These are phyloP conservation scores for Enteromius unitaeniatus DNA, from an alignment of 2,797 vertebrate species.

Conservation along the genomic window DNA sequence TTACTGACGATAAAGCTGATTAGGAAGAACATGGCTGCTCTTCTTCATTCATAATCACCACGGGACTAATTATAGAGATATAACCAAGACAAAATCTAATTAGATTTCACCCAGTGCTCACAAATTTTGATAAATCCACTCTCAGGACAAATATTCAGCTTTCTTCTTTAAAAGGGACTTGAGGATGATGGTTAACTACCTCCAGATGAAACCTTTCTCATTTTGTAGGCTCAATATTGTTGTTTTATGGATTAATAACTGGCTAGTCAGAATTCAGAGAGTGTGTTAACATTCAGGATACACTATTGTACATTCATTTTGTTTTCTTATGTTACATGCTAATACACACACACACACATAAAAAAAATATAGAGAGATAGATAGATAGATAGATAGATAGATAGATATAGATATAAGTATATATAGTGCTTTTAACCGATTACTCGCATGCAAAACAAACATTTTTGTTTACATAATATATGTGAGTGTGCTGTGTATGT, in stretches of 20 bases:
- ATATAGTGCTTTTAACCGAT: too few species aligned
- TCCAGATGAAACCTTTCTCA: background rate
- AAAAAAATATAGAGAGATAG: too few species aligned
- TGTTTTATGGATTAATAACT: background rate
- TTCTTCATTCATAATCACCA: slow-evolving; percentile 48
- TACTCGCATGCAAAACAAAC: too few species aligned
- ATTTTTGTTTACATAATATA: too few species aligned
- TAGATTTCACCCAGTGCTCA: slow-evolving; percentile 32
- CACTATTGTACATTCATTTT: background rate
- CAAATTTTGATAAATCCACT: slow-evolving; percentile 32
- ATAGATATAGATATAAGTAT: too few species aligned
- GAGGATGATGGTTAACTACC: background rate
- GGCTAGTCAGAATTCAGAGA: background rate
- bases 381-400: too few species aligned
- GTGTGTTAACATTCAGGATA: background rate
- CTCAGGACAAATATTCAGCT: slow-evolving; percentile 17
- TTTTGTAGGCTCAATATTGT: background rate
- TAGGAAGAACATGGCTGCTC: slow-evolving; percentile 43
- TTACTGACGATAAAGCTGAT: slow-evolving; percentile 53
- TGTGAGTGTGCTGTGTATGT: too few species aligned
- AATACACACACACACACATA: too few species aligned
- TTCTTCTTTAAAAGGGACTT: slow-evolving; percentile 5
- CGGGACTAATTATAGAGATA: slow-evolving; percentile 51
- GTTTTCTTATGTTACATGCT: background rate
- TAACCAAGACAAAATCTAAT: slow-evolving; percentile 55